Conservation (phyloP, 2,888 invertebrate genomes). For the Epistrophe grossulariae region DNA sequence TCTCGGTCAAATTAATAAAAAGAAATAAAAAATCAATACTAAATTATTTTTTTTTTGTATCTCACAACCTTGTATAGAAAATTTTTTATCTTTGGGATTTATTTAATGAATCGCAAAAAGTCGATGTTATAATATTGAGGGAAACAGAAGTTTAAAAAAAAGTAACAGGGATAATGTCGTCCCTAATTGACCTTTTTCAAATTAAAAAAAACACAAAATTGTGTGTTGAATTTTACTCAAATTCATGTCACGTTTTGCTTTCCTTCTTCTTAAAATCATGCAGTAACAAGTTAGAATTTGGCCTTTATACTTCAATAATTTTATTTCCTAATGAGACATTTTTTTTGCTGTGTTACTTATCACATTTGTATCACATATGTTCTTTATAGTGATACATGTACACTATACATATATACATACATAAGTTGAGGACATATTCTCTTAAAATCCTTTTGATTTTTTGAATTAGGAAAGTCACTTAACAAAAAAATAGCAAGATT, state of each 20-base stretch:
- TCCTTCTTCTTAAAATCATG: background rate
- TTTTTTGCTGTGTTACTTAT: background rate
- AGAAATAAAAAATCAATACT: background rate
- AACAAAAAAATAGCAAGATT: too few species aligned
- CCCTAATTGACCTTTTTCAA: conserved; percentile 11
- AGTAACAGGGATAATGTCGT: background rate
- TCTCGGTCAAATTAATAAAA: background rate
- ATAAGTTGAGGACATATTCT: background rate
- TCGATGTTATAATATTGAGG: background rate
- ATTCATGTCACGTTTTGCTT: conserved; percentile 17
- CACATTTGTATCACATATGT: background rate
- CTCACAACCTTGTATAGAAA: background rate
- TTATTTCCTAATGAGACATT: background rate
- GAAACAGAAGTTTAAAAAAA: background rate
- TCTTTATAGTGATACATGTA: background rate
- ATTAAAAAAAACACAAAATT: background rate
- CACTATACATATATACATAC: background rate
- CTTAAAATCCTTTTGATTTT: background rate
- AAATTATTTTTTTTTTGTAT: background rate
- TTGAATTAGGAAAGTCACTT: too few species aligned
- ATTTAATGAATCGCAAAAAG: conserved; percentile 4
- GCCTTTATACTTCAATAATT: background rate
- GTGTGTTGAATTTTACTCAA: background rate
- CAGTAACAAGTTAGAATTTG: conserved; percentile 5
- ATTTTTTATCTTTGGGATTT: background rate